A percentile compares a stretch with the other conserved stretches of the same genome.
These are phyloP conservation scores for Lithophane semibrunnea DNA, from an alignment of 2,888 invertebrate species.

Conservation along the genomic window DNA sequence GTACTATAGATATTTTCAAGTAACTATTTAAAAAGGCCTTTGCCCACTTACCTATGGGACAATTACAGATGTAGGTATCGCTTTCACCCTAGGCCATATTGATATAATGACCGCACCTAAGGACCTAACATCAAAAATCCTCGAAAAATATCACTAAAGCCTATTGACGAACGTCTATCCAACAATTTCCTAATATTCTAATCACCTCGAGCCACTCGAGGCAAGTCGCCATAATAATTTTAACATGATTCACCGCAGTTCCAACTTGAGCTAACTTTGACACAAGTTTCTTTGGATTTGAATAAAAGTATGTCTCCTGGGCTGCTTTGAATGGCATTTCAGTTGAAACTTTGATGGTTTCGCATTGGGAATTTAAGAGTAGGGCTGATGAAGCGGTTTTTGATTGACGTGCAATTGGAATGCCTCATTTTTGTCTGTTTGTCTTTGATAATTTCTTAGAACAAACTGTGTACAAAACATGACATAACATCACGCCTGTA, in stretches of 20 bases:
- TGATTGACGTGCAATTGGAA: not conserved
- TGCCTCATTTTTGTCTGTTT: not conserved
- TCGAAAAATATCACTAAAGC: not conserved
- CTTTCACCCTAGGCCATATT: not conserved
- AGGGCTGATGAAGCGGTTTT: not conserved
- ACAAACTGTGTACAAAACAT: not conserved
- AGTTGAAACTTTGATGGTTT: slow-evolving; percentile 21
- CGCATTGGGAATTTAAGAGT: slow-evolving; percentile 4
- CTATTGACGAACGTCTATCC: not conserved
- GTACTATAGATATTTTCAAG: not conserved
- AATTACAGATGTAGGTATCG: not conserved
- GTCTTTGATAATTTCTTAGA: not conserved
- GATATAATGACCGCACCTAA: no score
- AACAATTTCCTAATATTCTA: slow-evolving; percentile 24
- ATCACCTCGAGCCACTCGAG: slow-evolving; percentile 34
- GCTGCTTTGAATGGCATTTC: slow-evolving; percentile 33
- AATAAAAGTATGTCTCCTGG: slow-evolving; percentile 52
- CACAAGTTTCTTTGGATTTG: slow-evolving; percentile 44
- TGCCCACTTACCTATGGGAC: not conserved
- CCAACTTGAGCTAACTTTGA: slow-evolving; percentile 42
- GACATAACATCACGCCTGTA: no score
- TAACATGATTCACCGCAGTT: slow-evolving; percentile 46
- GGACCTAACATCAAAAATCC: not conserved
- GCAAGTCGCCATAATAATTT: slow-evolving; percentile 37
- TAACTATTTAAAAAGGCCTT: not conserved